phyloP scores from a whole-genome alignment of 2,113 vertebrate genomes.

The Pavo muticus region DNA sequence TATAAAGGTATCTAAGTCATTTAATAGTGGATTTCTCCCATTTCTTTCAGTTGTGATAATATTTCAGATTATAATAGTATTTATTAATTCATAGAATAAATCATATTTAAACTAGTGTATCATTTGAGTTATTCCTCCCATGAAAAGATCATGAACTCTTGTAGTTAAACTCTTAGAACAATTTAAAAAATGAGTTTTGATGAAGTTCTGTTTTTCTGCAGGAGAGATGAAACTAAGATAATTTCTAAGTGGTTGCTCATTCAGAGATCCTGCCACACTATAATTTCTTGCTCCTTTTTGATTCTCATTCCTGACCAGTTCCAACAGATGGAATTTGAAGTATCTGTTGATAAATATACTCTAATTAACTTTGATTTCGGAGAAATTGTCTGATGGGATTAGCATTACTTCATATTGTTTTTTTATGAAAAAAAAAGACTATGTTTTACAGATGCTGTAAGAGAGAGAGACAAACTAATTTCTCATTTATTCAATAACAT shows the following conservation, averaged over 20 bases:
- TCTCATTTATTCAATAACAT: background rate
- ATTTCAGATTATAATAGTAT: background rate
- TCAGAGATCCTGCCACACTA: background rate
- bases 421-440: background rate
- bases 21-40: background rate
- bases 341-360: background rate
- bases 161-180: background rate
- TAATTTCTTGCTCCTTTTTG: background rate
- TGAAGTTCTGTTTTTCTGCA: background rate
- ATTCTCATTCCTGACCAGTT: background rate
- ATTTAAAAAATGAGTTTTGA: background rate
- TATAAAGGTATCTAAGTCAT: background rate
- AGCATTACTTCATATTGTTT: background rate
- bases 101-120: background rate
- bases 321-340: background rate
- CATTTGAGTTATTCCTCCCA: background rate
- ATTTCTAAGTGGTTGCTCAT: background rate
- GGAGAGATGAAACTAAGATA: background rate
- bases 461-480: background rate
- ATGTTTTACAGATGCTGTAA: background rate
- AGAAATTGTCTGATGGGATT: background rate
- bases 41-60: background rate
- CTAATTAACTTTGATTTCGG: background rate
- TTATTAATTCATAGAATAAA: background rate
- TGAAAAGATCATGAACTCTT: background rate